A percentile compares a stretch with the other conserved stretches of the same genome.
phyloP scores from a whole-genome alignment of 92 coral and sea anemone genomes.

The Anthopleura xanthogrammica region DNA sequence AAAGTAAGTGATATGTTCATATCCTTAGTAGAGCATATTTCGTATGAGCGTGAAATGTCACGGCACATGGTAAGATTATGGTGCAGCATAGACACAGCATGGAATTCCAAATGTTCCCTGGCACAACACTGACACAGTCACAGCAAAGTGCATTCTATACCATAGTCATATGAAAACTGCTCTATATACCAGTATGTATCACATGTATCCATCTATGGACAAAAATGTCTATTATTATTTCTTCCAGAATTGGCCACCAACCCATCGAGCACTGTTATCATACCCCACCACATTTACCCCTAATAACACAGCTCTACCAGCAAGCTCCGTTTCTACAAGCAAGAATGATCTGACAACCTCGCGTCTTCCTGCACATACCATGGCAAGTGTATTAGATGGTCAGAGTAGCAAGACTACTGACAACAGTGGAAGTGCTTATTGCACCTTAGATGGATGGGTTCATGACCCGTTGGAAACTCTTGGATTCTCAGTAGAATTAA shows the following conservation, averaged over 20 bases:
- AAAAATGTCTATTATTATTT: background rate
- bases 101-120: too few relatives aligned
- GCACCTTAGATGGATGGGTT: conserved; percentile 47
- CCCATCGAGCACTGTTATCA: conserved; percentile 40
- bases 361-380: conserved; percentile 20
- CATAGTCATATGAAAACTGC: too few relatives aligned
- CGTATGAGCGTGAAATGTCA: too few relatives aligned
- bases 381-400: conserved; percentile 26
- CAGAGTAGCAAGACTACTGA: background rate
- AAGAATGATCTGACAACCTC: conserved; percentile 8
- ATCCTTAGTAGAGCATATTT: background rate
- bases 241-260: conserved; percentile 78
- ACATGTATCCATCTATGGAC: too few relatives aligned
- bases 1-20: conserved; percentile 37
- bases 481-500: conserved; percentile 49
- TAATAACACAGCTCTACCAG: background rate
- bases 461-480: conserved; percentile 53
- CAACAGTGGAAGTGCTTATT: background rate
- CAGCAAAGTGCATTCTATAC: too few relatives aligned
- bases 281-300: conserved; percentile 39
- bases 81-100: too few relatives aligned
- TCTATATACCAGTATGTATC: too few relatives aligned
- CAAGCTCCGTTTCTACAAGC: background rate
- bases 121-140: too few relatives aligned
- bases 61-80: too few relatives aligned